Evolutionary conservation across 2,797 vertebrate species (phyloP), one percentile per base, ranked within the genome.

Genomic region (Xenopus petersii): DNA sequence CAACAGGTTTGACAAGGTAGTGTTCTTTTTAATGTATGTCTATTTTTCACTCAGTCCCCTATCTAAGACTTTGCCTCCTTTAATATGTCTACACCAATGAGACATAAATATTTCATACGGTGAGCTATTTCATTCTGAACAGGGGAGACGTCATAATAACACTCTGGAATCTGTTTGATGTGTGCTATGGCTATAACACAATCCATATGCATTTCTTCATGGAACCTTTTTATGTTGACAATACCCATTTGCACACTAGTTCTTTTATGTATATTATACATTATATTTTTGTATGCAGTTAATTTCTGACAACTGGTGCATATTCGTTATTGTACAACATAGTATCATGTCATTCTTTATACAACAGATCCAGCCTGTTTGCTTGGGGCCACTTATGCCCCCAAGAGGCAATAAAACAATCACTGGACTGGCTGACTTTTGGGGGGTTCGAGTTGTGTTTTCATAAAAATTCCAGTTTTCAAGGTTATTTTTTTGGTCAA

Each of bases 131-230:
- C 72, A 77, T 72, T 68, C 61, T 63, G 49, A 36, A 56, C 59
- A n/a, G 30, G 65, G 70, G 59, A 77, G 64, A 77, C 26, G 51
- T 78, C 56, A 68, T 54, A 67, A 67, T 55, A 67, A 33, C 17
- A 7, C 42, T 73, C 12, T 73, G 75, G 70, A 78, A 73, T 78
- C 75, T 69, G 49, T 78, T 78, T 78, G 75, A 78, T 73, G 70
- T 78, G 67, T 69, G 65, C 68, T 59, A 58, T 47, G 54, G 70
- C 65, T 63, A 24, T 78, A 78, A 78, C 66, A 48, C 51, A 17
- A 67, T 78, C 70, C 75, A 78, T 78, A 73, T 78, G 75, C 36
- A 33, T 46, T 61, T 46, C 63, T 73, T 72, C 56, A 56, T 54
- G 54, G 33, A 51, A 54, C 54, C 64, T 67, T 47, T 67, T 72